Percentiles rank a stretch among this genome's conserved stretches.
phyloP scores from a whole-genome alignment of 2,797 vertebrate genomes.

The Lateolabrax maculatus region DNA sequence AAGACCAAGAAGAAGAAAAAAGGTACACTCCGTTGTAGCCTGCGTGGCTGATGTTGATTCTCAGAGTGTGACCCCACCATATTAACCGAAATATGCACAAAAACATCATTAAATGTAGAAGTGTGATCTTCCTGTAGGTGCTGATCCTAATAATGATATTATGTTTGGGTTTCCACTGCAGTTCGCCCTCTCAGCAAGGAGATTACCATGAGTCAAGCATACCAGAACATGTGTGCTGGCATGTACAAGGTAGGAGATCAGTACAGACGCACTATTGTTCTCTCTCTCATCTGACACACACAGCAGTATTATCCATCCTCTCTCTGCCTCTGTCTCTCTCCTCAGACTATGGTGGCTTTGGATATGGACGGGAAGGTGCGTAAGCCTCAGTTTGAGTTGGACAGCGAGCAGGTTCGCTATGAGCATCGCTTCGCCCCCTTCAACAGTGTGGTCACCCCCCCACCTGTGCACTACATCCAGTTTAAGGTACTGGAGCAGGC shows the following conservation, averaged over 20 bases:
- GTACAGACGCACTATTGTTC: not conserved
- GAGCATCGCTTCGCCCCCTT: conserved; percentile 99
- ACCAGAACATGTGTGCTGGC: conserved; percentile 99
- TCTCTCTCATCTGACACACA: not conserved
- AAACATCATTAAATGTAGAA: not conserved
- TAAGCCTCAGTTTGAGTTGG: conserved; percentile 98
- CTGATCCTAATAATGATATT: not conserved
- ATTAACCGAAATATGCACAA: not conserved
- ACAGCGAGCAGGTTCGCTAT: conserved; percentile 98
- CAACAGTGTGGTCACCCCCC: conserved; percentile 98
- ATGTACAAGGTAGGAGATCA: conserved; percentile 95
- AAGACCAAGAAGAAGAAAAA: conserved; percentile 99
- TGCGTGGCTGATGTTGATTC: not conserved
- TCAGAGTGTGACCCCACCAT: not conserved
- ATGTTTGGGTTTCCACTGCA: conserved; percentile 72
- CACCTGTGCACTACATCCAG: conserved; percentile 97
- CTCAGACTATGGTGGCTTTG: conserved; percentile 97
- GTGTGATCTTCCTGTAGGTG: not conserved
- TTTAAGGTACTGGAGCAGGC: conserved; percentile 90
- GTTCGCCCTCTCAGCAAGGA: conserved; percentile 97
- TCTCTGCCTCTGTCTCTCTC: conserved; percentile 12
- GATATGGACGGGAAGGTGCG: conserved; percentile 99
- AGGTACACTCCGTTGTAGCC: conserved; percentile 77
- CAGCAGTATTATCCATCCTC: not conserved
- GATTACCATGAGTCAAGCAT: conserved; percentile 98